Conservation (phyloP, 2,113 vertebrate species). For the Corvus hawaiiensis region DNA sequence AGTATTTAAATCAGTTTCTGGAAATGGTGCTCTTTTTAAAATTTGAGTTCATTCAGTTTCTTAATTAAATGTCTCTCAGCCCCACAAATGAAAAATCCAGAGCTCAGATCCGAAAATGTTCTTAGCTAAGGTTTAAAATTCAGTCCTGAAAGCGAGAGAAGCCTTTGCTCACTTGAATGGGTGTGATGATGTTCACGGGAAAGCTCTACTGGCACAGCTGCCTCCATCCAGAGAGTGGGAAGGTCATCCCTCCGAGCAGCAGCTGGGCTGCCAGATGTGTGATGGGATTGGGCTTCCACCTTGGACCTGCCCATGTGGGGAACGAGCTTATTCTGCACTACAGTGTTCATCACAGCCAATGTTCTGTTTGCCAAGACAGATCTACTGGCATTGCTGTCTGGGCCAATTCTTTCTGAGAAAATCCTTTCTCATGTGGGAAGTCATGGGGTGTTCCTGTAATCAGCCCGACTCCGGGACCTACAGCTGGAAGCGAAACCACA, state of each 20-base stretch:
- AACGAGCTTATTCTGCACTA: not conserved
- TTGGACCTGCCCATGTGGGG: not conserved
- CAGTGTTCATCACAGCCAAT: rapidly evolving
- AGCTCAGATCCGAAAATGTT: not conserved
- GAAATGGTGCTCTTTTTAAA: not conserved
- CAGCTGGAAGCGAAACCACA: not conserved
- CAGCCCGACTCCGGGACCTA: not conserved
- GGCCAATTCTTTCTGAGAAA: conserved; percentile 14
- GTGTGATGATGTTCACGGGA: not conserved
- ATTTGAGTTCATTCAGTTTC: not conserved
- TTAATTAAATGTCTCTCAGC: not conserved
- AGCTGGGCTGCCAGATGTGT: not conserved
- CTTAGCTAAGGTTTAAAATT: not conserved
- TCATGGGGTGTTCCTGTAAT: not conserved
- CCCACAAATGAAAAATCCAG: not conserved
- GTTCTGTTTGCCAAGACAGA: not conserved
- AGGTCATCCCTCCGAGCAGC: not conserved
- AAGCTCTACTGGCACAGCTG: not conserved
- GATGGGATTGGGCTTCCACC: not conserved
- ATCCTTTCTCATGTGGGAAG: not conserved
- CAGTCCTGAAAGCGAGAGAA: not conserved
- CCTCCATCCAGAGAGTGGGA: not conserved
- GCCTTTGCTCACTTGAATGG: not conserved
- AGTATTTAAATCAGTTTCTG: not conserved
- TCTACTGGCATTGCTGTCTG: not conserved